Percentiles rank a stretch among this genome's conserved stretches.
phyloP scores from a whole-genome alignment of 2,888 invertebrate species.

The Dryadula phaetusa region DNA sequence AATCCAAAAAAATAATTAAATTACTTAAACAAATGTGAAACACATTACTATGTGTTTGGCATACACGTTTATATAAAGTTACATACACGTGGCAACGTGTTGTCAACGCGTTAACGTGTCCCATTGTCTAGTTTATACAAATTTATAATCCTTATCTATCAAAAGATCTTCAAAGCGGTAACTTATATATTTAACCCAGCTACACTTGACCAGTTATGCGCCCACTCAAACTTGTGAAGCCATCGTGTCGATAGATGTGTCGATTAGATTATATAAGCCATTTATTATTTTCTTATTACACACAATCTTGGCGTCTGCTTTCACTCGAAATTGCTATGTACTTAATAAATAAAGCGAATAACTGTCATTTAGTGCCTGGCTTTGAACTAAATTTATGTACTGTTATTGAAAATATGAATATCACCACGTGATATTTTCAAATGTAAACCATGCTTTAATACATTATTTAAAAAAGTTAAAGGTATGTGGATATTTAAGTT shows the following conservation, averaged over 20 bases:
- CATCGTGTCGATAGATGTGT: constrained; percentile 48
- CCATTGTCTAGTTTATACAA: too few relatives aligned
- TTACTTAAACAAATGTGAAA: too few relatives aligned
- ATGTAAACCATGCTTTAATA: background rate
- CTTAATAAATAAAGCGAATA: constrained; percentile 26
- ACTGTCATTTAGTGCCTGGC: constrained; percentile 10
- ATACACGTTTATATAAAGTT: too few relatives aligned
- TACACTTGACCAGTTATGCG: constrained; percentile 22
- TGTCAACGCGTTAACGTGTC: too few relatives aligned
- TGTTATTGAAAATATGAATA: background rate
- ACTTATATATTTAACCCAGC: background rate
- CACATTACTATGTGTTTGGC: too few relatives aligned
- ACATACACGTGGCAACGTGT: too few relatives aligned
- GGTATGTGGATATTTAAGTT: too few relatives aligned
- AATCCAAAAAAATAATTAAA: too few relatives aligned
- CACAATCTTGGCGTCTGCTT: constrained; percentile 38
- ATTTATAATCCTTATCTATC: too few relatives aligned
- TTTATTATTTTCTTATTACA: constrained; percentile 51
- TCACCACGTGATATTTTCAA: background rate
- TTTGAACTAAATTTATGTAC: background rate
- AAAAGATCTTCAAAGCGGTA: background rate
- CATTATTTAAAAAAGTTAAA: too few relatives aligned
- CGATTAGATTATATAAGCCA: constrained; percentile 51
- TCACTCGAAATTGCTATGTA: constrained; percentile 42
- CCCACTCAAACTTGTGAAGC: constrained; percentile 35